phyloP scores from a whole-genome alignment of 2,888 invertebrate genomes.

The Leptopilina drosophilae region DNA sequence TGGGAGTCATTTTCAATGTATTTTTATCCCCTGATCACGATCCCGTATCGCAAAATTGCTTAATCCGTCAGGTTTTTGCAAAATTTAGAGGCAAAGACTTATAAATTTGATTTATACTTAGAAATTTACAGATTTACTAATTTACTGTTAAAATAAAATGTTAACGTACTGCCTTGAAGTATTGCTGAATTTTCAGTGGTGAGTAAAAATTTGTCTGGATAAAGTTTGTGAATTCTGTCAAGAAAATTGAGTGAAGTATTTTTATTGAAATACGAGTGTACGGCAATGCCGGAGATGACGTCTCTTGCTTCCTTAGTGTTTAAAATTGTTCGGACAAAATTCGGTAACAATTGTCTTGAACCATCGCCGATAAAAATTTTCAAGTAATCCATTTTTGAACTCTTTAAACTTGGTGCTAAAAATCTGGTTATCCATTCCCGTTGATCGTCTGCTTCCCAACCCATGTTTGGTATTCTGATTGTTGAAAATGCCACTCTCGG shows the following conservation, averaged over 20 bases:
- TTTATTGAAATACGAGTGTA: constrained; percentile 89
- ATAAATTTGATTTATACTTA: too few species aligned
- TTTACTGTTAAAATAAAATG: too few species aligned
- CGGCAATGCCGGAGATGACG: constrained; percentile 85
- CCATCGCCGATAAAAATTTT: constrained; percentile 43
- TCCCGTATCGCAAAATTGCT: too few species aligned
- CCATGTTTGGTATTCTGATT: constrained; percentile 84
- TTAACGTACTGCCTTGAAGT: constrained; percentile 57
- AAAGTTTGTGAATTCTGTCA: constrained; percentile 79
- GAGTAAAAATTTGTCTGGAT: constrained; percentile 84
- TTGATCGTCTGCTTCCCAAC: constrained; percentile 82
- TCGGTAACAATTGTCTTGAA: constrained; percentile 21
- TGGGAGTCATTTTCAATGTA: too few species aligned
- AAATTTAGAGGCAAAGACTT: too few species aligned
- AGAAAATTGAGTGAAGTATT: constrained; percentile 81
- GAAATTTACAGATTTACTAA: too few species aligned
- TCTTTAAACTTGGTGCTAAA: constrained; percentile 25
- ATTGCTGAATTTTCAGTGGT: constrained; percentile 90
- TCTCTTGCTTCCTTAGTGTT: constrained; percentile 76
- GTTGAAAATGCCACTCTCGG: constrained; percentile 84
- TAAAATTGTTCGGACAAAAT: constrained; percentile 65
- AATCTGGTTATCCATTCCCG: constrained; percentile 42
- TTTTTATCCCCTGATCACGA: too few species aligned
- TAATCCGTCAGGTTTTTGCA: too few species aligned
- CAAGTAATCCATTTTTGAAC: constrained; percentile 4